These are phyloP conservation scores for Momotus momota DNA, from an alignment of 2,797 vertebrate species.

Conservation along the genomic window DNA sequence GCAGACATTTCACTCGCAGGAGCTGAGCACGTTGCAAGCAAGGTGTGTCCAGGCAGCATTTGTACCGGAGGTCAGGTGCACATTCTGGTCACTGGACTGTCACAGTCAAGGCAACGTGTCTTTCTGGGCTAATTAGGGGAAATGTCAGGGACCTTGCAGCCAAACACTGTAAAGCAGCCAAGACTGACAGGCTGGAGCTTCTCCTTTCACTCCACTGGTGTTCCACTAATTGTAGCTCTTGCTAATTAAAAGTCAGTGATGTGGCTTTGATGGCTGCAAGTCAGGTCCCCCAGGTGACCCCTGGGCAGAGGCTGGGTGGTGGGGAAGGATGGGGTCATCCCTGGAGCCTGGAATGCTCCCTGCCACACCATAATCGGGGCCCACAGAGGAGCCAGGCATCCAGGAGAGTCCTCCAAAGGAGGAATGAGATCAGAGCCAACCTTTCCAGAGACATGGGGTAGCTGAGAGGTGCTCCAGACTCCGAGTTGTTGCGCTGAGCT, in stretches of 20 bases:
- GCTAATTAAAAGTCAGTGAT: neutral
- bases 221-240: neutral
- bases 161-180: neutral
- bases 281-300: neutral
- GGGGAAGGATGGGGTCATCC: neutral
- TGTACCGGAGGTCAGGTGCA: fast-evolving
- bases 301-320: neutral
- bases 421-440: neutral
- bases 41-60: neutral
- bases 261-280: neutral
- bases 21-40: fast-evolving
- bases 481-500: fast-evolving
- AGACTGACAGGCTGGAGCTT: neutral
- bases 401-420: neutral
- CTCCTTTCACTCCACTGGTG: neutral
- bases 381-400: neutral
- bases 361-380: fast-evolving
- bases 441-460: neutral
- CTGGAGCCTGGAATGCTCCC: neutral
- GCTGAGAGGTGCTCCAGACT: fast-evolving
- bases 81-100: neutral
- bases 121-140: neutral
- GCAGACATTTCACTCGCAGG: neutral
- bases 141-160: neutral
- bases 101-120: fast-evolving